Evolutionary conservation across 2,888 invertebrate genomes (phyloP).

Genomic region (Caenorhabditis panamensis): DNA sequence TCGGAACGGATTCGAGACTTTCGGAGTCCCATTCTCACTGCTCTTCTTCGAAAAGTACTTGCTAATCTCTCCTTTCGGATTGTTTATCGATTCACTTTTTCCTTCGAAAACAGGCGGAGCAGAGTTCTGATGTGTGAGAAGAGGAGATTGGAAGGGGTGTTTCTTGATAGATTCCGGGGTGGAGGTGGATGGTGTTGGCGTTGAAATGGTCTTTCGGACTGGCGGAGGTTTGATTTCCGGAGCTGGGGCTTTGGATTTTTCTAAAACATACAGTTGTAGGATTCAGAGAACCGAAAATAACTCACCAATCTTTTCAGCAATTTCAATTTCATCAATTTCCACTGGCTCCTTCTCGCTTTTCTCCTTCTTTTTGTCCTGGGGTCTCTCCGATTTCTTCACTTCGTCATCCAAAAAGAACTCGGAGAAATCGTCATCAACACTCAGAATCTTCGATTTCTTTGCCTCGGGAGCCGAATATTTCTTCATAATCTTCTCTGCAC

Average conservation of each 20-base stretch:
- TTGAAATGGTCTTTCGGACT: constrained; percentile 30
- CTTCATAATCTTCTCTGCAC: constrained; percentile 40
- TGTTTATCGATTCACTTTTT: background rate
- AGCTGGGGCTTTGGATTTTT: too few relatives aligned
- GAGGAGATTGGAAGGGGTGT: constrained; percentile 43
- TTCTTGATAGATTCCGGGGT: constrained; percentile 12
- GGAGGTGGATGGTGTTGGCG: constrained; percentile 18
- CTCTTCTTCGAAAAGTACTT: constrained; percentile 22
- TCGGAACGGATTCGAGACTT: constrained; percentile 53
- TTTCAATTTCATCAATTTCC: background rate
- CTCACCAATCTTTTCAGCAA: background rate
- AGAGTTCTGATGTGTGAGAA: constrained; percentile 19
- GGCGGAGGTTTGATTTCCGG: constrained; percentile 18
- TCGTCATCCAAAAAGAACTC: constrained; percentile 24
- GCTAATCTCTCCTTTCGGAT: background rate
- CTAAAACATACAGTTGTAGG: too few relatives aligned
- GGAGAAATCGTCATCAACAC: constrained; percentile 42
- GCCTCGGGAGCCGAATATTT: constrained; percentile 21
- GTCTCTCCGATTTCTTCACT: constrained; percentile 2
- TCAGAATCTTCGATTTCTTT: constrained; percentile 10
- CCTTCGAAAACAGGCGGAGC: constrained; percentile 11
- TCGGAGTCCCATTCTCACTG: constrained; percentile 21
- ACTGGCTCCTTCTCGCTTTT: background rate
- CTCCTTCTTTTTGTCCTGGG: constrained; percentile 8
- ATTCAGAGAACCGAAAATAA: too few relatives aligned